Evolutionary conservation across 2,888 invertebrate genomes (phyloP).

Genomic region (Archaeoteleia sp.): DNA sequence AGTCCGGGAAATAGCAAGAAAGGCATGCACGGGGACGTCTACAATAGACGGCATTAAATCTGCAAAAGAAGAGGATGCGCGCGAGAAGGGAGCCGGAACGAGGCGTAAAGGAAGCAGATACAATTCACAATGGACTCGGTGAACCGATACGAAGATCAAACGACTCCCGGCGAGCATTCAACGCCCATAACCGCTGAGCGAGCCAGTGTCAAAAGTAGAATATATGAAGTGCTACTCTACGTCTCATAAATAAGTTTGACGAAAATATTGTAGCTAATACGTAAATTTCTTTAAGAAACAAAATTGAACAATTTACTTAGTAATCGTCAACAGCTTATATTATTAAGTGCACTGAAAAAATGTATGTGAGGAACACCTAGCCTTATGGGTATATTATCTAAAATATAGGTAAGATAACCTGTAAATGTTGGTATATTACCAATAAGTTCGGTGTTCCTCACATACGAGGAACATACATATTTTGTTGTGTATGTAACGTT

Average conservation of each 20-base stretch:
- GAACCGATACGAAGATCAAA: constrained; percentile 74
- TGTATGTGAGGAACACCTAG: no score
- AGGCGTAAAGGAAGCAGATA: constrained; percentile 60
- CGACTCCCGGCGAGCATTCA: constrained; percentile 61
- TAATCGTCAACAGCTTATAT: no score
- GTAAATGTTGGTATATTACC: no score
- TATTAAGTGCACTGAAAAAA: no score
- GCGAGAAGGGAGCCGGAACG: constrained; percentile 52
- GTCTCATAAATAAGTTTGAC: constrained; percentile 20
- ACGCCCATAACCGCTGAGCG: constrained; percentile 63
- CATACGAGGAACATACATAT: no score
- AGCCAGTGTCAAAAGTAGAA: constrained; percentile 45
- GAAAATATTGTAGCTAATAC: constrained; percentile 9
- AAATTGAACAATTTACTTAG: no score
- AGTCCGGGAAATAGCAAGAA: constrained; percentile 60
- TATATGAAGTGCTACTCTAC: constrained; percentile 31
- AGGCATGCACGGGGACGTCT: constrained; percentile 64
- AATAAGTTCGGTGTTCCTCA: no score
- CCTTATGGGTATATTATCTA: no score
- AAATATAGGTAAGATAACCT: no score
- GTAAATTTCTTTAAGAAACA: constrained; percentile 4
- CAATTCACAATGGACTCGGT: constrained; percentile 71
- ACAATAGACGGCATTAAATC: constrained; percentile 70
- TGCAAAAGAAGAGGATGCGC: constrained; percentile 64
- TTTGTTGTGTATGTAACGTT: no score